These are phyloP conservation scores for Athripsodes cinereus DNA, from an alignment of 2,888 invertebrate species.

Conservation along the genomic window DNA sequence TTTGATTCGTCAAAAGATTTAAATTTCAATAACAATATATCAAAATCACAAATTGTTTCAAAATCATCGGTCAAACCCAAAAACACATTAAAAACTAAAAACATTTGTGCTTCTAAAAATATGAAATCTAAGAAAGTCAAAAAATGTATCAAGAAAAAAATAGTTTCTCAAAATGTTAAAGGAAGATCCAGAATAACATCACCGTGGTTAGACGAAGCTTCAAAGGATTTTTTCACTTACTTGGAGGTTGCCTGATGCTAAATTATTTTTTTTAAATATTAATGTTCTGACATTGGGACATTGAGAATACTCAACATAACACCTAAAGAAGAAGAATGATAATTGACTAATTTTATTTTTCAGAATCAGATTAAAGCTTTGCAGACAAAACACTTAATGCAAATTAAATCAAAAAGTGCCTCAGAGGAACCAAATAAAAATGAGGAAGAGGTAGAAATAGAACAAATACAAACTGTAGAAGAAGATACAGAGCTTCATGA, in stretches of 20 bases:
- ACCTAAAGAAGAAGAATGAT: too few relatives aligned
- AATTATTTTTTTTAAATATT: too few relatives aligned
- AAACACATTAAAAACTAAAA: background rate
- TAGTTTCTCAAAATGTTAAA: too few relatives aligned
- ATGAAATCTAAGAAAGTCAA: background rate
- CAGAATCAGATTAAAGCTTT: slow-evolving; percentile 45
- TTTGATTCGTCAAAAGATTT: background rate
- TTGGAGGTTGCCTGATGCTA: slow-evolving; percentile 47
- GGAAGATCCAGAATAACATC: background rate
- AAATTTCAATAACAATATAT: too few relatives aligned
- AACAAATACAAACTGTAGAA: slow-evolving; percentile 44
- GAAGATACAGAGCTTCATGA: slow-evolving; percentile 45
- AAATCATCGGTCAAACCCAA: too few relatives aligned
- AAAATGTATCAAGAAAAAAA: slow-evolving; percentile 12
- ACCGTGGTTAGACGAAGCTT: slow-evolving; percentile 31
- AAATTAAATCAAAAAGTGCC: slow-evolving; percentile 31
- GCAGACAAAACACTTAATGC: slow-evolving; percentile 38
- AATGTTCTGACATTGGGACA: too few relatives aligned
- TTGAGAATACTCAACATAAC: too few relatives aligned
- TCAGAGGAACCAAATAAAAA: slow-evolving; percentile 25
- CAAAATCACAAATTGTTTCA: too few relatives aligned
- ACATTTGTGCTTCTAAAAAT: background rate
- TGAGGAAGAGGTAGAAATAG: slow-evolving; percentile 18
- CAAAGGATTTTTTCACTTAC: slow-evolving; percentile 42
- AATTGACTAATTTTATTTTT: slow-evolving; percentile 28